Evolutionary conservation across 2,888 invertebrate genomes (phyloP).

Genomic region (Rutpela maculata): DNA sequence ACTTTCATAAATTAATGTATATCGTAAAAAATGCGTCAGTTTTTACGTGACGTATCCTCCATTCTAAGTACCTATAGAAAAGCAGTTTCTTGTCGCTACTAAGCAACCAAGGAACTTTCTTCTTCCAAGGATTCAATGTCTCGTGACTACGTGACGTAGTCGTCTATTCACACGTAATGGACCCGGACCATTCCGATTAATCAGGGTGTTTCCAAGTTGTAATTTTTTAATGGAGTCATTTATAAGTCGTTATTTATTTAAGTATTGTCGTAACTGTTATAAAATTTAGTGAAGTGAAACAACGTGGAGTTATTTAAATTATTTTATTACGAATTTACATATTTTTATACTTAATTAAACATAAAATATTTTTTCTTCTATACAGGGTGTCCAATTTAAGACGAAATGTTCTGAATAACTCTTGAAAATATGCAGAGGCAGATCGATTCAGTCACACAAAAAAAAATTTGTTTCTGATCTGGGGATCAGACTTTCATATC

Average conservation of each 20-base stretch:
- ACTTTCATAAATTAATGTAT: neutral
- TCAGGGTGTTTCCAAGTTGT: conserved; percentile 1
- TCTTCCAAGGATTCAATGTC: neutral
- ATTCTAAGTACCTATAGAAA: neutral
- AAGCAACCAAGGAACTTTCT: neutral
- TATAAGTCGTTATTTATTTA: neutral
- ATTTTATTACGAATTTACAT: neutral
- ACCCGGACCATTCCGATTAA: neutral
- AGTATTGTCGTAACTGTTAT: neutral
- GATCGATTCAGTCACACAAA: too few relatives aligned
- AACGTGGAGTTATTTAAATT: neutral
- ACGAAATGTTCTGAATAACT: too few relatives aligned
- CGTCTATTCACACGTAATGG: neutral
- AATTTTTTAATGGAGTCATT: neutral
- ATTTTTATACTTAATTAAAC: neutral
- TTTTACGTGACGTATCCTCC: neutral
- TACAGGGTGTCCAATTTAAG: too few relatives aligned
- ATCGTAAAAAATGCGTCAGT: neutral
- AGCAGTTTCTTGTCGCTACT: neutral
- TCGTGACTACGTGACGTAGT: neutral
- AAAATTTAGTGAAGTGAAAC: neutral
- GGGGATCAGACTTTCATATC: too few relatives aligned
- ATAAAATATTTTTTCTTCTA: neutral
- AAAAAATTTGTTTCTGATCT: too few relatives aligned
- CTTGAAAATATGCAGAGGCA: too few relatives aligned